phyloP scores from a whole-genome alignment of 2,797 vertebrate genomes.

The Coreius guichenoti region DNA sequence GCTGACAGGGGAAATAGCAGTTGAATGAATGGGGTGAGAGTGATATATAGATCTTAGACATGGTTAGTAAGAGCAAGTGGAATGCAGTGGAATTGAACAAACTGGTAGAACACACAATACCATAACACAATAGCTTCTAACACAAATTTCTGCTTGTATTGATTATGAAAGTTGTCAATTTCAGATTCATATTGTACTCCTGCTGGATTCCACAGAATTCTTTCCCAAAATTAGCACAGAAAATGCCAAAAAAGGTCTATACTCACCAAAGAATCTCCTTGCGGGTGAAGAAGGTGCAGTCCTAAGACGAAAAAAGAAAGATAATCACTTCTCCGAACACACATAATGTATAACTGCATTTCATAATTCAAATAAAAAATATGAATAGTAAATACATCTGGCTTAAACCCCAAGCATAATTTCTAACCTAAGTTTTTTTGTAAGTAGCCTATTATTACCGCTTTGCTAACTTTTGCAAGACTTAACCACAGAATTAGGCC shows the following conservation, averaged over 20 bases:
- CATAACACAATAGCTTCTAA: not conserved
- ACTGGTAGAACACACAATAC: not conserved
- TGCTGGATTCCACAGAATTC: not conserved
- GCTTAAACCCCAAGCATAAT: not conserved
- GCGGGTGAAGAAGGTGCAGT: slow-evolving; percentile 97
- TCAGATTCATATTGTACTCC: not conserved
- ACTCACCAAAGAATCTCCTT: slow-evolving; percentile 99
- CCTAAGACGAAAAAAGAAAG: slow-evolving; percentile 74
- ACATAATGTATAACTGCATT: not conserved
- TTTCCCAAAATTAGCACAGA: not conserved
- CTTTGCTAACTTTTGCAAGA: not conserved
- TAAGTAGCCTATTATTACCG: not conserved
- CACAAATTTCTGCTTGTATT: not conserved
- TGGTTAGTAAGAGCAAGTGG: slow-evolving; percentile 9
- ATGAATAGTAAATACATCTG: not conserved
- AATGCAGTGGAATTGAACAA: slow-evolving; percentile 10
- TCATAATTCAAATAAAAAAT: not conserved
- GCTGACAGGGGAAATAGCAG: slow-evolving; percentile 27
- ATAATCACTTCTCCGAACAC: not conserved
- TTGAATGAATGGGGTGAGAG: slow-evolving; percentile 42
- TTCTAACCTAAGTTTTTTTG: not conserved
- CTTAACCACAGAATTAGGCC: not conserved
- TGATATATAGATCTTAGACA: slow-evolving; percentile 25
- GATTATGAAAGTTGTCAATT: not conserved
- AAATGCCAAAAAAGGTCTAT: slow-evolving; percentile 1